Conservation (phyloP, 2,113 vertebrate species). For the Rhinogobius similis region DNA sequence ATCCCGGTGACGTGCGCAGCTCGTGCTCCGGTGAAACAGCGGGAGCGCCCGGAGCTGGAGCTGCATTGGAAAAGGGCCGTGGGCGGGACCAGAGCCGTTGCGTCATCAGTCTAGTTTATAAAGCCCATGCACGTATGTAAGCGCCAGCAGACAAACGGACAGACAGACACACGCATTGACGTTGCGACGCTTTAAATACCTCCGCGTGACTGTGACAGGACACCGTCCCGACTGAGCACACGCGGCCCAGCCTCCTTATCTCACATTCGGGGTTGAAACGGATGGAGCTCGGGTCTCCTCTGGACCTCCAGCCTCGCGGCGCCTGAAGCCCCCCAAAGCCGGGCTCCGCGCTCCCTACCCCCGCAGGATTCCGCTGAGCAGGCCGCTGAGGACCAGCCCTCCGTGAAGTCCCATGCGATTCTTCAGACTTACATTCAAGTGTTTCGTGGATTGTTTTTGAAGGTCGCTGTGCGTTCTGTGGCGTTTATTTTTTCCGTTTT, state of each 20-base stretch:
- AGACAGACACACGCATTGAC: constrained; percentile 5
- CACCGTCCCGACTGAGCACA: not conserved
- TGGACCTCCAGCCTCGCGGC: constrained; percentile 23
- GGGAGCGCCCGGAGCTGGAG: not conserved
- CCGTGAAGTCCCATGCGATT: constrained; percentile 80
- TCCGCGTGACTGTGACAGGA: constrained; percentile 1
- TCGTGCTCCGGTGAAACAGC: not conserved
- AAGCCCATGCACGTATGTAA: constrained; percentile 33
- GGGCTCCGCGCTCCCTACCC: constrained; percentile 2
- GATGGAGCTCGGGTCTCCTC: constrained; percentile 36
- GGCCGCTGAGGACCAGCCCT: constrained; percentile 43
- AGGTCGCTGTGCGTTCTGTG: constrained; percentile 40
- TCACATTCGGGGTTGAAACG: not conserved
- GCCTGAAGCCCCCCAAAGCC: constrained; percentile 23
- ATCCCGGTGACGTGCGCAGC: constrained; percentile 6
- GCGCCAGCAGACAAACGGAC: not conserved
- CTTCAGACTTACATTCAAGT: constrained; percentile 89
- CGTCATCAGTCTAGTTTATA: constrained; percentile 47
- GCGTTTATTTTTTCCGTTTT: constrained; percentile 50
- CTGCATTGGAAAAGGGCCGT: not conserved
- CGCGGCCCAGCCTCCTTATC: not conserved
- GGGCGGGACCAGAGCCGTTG: constrained; percentile 7
- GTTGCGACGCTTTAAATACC: constrained; percentile 25
- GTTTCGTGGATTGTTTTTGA: constrained; percentile 89
- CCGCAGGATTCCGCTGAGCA: constrained; percentile 19